Evolutionary conservation across 2,113 vertebrate species (phyloP).

Genomic region (Grantiella picta): DNA sequence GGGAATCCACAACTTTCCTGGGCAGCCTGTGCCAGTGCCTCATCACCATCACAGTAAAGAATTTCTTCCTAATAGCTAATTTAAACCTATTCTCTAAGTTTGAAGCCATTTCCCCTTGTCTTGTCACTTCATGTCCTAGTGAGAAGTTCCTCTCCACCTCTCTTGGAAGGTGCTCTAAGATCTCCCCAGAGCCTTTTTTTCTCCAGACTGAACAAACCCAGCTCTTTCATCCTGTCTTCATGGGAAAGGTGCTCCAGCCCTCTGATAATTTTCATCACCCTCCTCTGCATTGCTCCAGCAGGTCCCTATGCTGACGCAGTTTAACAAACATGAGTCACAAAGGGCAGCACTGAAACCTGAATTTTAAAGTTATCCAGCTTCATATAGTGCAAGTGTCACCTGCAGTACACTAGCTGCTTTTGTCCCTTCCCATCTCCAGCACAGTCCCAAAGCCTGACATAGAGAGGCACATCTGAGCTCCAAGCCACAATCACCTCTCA

Average conservation of each 20-base stretch:
- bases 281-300: not conserved
- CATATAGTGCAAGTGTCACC: not conserved
- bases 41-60: not conserved
- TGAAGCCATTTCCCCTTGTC: not conserved
- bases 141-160: not conserved
- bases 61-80: not conserved
- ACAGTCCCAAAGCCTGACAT: not conserved
- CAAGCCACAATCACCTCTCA: rapidly evolving
- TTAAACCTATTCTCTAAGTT: not conserved
- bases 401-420: not conserved
- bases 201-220: not conserved
- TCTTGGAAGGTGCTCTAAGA: not conserved
- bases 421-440: not conserved
- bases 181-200: not conserved
- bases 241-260: not conserved
- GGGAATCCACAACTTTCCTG: not conserved
- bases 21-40: not conserved
- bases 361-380: not conserved
- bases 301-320: not conserved
- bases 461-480: not conserved
- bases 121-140: not conserved
- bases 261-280: not conserved
- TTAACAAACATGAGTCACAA: not conserved
- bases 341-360: not conserved
- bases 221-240: not conserved